phyloP scores from a whole-genome alignment of 2,113 vertebrate species.

The Tachysurus vachellii region DNA sequence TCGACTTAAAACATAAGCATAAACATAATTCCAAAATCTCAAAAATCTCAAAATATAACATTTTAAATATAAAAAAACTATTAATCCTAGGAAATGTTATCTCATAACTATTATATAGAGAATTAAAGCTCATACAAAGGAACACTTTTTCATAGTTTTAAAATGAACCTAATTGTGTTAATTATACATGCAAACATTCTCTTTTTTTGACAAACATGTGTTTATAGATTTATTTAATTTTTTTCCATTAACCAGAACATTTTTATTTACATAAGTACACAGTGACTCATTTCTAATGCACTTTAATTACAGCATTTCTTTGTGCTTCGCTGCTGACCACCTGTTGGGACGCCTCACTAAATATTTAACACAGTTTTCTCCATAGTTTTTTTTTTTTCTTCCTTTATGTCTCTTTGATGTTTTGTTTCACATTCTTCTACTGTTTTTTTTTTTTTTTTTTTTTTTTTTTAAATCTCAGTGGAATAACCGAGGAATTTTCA shows the following conservation, averaged over 20 bases:
- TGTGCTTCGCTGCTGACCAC: slow-evolving; percentile 77
- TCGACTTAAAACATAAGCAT: background rate
- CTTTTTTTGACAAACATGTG: background rate
- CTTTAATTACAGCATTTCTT: slow-evolving; percentile 80
- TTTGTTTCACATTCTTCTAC: slow-evolving; percentile 82
- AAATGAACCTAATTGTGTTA: slow-evolving; percentile 51
- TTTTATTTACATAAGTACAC: slow-evolving; percentile 77
- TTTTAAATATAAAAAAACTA: background rate
- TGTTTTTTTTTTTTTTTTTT: slow-evolving; percentile 60
- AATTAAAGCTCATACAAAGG: slow-evolving; percentile 35
- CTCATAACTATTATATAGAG: background rate
- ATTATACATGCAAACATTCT: slow-evolving; percentile 49
- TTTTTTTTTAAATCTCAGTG: slow-evolving; percentile 72
- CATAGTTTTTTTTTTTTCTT: slow-evolving; percentile 71
- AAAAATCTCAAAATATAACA: background rate
- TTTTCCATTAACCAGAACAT: slow-evolving; percentile 45
- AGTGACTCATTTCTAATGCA: slow-evolving; percentile 68
- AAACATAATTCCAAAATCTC: background rate
- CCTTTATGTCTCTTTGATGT: slow-evolving; percentile 82
- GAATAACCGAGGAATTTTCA: slow-evolving; percentile 85
- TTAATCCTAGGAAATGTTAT: background rate
- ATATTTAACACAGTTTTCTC: slow-evolving; percentile 82
- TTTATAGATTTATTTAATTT: background rate
- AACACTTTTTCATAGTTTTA: slow-evolving; percentile 43
- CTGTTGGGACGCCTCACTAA: slow-evolving; percentile 81